These are phyloP conservation scores for Hydraecia micacea DNA, from an alignment of 2,888 invertebrate genomes.

Conservation along the genomic window DNA sequence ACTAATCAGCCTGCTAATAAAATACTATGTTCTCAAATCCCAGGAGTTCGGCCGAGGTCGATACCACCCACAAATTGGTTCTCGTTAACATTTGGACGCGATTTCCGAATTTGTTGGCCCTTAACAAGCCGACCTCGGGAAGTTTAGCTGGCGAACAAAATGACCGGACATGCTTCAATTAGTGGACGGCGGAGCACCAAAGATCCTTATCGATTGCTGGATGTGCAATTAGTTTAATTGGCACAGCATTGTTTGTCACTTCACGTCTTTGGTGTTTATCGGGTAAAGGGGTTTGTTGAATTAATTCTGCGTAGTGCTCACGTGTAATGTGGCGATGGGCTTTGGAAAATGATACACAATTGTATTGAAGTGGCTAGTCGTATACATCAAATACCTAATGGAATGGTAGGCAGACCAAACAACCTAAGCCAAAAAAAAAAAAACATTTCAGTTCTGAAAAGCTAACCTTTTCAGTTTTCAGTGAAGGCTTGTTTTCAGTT, in stretches of 20 bases:
- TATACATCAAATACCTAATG: too few species aligned
- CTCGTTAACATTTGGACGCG: conserved; percentile 88
- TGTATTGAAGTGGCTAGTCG: too few species aligned
- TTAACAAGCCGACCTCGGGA: conserved; percentile 83
- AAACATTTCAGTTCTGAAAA: background rate
- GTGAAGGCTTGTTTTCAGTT: background rate
- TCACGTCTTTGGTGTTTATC: conserved; percentile 27
- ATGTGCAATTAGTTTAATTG: conserved; percentile 70
- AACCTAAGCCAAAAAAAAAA: background rate
- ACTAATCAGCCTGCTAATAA: conserved; percentile 83
- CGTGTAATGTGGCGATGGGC: background rate
- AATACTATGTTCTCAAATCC: conserved; percentile 78
- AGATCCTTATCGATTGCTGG: conserved; percentile 69
- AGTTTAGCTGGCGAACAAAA: conserved; percentile 82
- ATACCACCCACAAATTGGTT: conserved; percentile 83
- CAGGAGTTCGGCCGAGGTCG: conserved; percentile 73
- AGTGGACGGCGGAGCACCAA: conserved; percentile 73
- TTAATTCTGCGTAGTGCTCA: background rate
- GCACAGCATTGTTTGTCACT: conserved; percentile 47
- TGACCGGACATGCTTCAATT: conserved; percentile 88
- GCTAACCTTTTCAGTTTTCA: background rate
- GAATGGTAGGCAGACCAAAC: background rate
- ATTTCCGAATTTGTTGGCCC: conserved; percentile 86
- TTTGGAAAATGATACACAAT: background rate
- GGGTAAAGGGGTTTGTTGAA: background rate